Conservation (phyloP, 2,888 invertebrate genomes). For the Amphipyra tragopoginis region DNA sequence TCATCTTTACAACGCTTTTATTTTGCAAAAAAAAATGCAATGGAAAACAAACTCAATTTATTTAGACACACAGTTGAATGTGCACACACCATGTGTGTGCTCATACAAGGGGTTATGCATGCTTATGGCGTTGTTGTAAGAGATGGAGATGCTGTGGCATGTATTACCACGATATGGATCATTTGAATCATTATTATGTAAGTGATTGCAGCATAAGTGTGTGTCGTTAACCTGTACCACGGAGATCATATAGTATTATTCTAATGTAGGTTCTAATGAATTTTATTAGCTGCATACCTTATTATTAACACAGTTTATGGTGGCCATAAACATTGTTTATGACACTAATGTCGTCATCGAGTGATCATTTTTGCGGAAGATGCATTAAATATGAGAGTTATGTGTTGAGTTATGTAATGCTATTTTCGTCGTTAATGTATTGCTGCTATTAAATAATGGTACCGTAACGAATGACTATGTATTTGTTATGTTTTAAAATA, state of each 20-base stretch:
- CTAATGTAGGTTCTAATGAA: conserved; percentile 32
- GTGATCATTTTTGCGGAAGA: conserved; percentile 25
- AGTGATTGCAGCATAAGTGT: conserved; percentile 26
- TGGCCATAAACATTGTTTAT: conserved; percentile 26
- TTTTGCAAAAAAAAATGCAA: conserved; percentile 16
- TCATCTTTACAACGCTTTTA: conserved; percentile 9
- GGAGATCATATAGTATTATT: conserved; percentile 34
- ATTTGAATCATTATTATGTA: conserved; percentile 48
- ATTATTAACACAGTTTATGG: conserved; percentile 37
- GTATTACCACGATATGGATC: conserved; percentile 48
- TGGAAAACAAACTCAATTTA: conserved; percentile 9
- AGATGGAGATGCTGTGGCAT: conserved; percentile 45
- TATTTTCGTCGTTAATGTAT: conserved; percentile 8
- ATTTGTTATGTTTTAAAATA: background rate
- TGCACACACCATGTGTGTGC: conserved; percentile 2
- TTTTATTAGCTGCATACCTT: conserved; percentile 21
- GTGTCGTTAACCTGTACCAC: conserved; percentile 17
- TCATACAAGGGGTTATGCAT: conserved; percentile 16
- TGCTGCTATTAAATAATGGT: conserved; percentile 19
- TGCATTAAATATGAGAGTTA: conserved; percentile 8
- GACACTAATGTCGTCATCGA: conserved; percentile 15
- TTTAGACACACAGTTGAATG: conserved; percentile 14
- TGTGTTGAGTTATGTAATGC: conserved; percentile 19
- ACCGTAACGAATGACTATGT: conserved; percentile 16
- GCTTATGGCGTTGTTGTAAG: conserved; percentile 32